Conservation (phyloP, 2,888 invertebrate species). For the Epirrhoe alternata region DNA sequence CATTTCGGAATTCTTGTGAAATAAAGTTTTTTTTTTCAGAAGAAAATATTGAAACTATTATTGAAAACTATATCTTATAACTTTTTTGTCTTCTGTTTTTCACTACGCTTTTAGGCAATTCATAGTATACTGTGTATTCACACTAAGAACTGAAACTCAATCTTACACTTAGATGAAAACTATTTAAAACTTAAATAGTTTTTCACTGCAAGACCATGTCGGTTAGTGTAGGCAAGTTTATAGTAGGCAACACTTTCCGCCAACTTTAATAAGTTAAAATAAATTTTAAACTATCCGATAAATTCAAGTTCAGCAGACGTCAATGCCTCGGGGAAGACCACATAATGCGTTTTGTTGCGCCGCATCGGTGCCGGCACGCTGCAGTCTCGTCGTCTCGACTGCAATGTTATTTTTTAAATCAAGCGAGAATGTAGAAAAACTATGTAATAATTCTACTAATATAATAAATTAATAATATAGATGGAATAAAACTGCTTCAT, state of each 20-base stretch:
- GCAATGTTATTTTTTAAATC: slow-evolving; percentile 26
- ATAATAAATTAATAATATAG: no score
- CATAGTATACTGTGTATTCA: no score
- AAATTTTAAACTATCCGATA: slow-evolving; percentile 31
- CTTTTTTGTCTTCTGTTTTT: no score
- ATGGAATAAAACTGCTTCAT: no score
- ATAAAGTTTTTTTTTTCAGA: no score
- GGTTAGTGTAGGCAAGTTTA: slow-evolving; percentile 4
- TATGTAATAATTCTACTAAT: neutral
- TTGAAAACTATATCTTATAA: no score
- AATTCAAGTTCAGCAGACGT: slow-evolving; percentile 33
- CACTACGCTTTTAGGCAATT: no score
- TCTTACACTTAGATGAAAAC: neutral
- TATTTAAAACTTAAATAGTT: slow-evolving; percentile 2
- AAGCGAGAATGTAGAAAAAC: neutral
- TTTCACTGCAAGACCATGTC: neutral
- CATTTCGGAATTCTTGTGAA: neutral
- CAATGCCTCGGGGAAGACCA: slow-evolving; percentile 41
- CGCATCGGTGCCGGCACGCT: slow-evolving; percentile 42
- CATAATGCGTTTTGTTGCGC: slow-evolving; percentile 51
- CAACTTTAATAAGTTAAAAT: slow-evolving; percentile 36
- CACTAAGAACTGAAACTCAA: neutral
- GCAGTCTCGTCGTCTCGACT: slow-evolving; percentile 45
- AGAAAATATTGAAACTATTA: no score
- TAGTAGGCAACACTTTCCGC: slow-evolving; percentile 20